Evolutionary conservation across 2,113 vertebrate species (phyloP), one percentile per base, ranked within the genome.

Genomic region (Melospiza georgiana): DNA sequence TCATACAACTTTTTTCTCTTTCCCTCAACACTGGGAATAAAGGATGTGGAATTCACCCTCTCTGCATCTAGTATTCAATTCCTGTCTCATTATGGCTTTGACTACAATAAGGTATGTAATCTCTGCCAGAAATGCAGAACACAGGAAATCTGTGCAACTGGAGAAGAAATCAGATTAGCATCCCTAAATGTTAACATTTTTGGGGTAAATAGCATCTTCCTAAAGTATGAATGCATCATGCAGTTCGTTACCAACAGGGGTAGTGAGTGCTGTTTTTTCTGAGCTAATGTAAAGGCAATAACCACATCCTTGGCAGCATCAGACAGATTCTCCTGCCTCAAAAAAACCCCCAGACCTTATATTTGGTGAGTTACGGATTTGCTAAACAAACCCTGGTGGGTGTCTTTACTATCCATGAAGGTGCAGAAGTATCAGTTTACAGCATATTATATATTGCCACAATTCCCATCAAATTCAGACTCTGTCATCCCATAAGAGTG

Each of bases 1-100:
- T 97, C 97, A 0, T 98, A 96, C 90, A 98, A 98, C 92, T 98
- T 98, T 54, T 98, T 98, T 71, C 97, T 98, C 46, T 98, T 98
- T 74, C 98, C 98, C 2, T 97, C 97, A 21, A 98, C 93, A 0
- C 68, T 97, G 95, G 98, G 98, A 76, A 31, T 85, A 87, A 82
- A 68, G 58, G 98, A 98, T 92, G 94, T 97, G 0, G 98, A 98
- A 76, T 97, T 98, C 61, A 89, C 95, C 90, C 91, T 98, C 73
- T 98, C 98, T 93, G 96, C 97, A 25, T 98, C 97, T 51, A 98
- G 97, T 39, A 76, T 98, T 92, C 96, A 97, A 57, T 98, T 98
- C 89, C 71, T 98, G 90, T 97, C 98, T 79, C 96, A 87, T 43
- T 98, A 98, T 55, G 98, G 97, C 91, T 98, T 98, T 84, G 97